Percentiles rank a stretch among this genome's conserved stretches.
phyloP scores from a whole-genome alignment of 2,113 vertebrate species.

The Gnathonemus longibarbis region DNA sequence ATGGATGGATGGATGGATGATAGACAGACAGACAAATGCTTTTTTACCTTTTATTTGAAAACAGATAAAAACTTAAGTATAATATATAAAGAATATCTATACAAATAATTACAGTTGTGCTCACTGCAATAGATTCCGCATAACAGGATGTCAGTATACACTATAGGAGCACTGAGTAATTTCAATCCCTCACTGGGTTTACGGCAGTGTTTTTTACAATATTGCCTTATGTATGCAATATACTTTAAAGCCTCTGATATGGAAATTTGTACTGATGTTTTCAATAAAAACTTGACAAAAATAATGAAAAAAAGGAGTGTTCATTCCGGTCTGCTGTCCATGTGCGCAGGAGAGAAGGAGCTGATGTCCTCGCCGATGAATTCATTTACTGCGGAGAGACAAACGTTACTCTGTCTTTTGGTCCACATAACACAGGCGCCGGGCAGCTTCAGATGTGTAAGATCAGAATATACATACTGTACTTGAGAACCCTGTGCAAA shows the following conservation, averaged over 20 bases:
- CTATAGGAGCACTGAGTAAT: background rate
- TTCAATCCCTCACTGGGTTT: background rate
- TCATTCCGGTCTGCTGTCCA: slow-evolving; percentile 60
- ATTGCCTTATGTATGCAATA: slow-evolving; percentile 33
- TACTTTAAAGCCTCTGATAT: slow-evolving; percentile 37
- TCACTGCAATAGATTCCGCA: slow-evolving; percentile 28
- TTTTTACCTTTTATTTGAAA: slow-evolving; percentile 60
- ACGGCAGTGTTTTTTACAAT: slow-evolving; percentile 14
- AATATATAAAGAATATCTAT: slow-evolving; percentile 44
- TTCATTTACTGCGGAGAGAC: slow-evolving; percentile 55
- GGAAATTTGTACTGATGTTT: slow-evolving; percentile 32
- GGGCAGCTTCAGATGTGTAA: background rate
- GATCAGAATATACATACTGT: background rate
- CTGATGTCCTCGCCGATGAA: slow-evolving; percentile 67
- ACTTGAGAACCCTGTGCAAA: background rate
- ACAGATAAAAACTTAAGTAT: slow-evolving; percentile 58
- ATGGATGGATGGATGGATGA: background rate
- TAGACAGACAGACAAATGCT: slow-evolving; percentile 10
- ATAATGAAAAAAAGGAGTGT: slow-evolving; percentile 14
- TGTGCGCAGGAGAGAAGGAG: slow-evolving; percentile 49
- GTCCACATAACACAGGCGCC: background rate
- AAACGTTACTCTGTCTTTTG: background rate
- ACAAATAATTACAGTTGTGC: slow-evolving; percentile 47
- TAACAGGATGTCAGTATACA: slow-evolving; percentile 10
- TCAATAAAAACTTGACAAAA: slow-evolving; percentile 18